Evolutionary conservation across 2,888 invertebrate species (phyloP), one percentile per base, ranked within the genome.

Genomic region (Pegoplata infirma): DNA sequence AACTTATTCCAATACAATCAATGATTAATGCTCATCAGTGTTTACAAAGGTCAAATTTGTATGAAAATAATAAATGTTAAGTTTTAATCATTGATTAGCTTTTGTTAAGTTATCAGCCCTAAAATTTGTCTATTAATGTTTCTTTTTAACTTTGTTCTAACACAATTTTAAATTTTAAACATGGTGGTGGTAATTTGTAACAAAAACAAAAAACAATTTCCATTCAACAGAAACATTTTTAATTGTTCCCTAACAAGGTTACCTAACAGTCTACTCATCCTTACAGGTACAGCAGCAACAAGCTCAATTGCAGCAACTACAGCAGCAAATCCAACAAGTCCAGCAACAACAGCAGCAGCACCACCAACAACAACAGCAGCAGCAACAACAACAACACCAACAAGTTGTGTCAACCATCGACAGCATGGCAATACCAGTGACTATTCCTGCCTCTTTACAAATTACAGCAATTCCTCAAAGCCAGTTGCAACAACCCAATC

Each of bases 311-410:
- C 83, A 83, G 76, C 81, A 81, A 40, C 76, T 79, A 21, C 83
- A 82, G 40, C 69, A 80, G 40, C 81, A 82, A 68, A 73, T 79
- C 55, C 80, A 80, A 66, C 76, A 84, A 82, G 47, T 82, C 77
- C 81, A 82, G 63, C 69, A 83, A 58, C 71, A 82, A 76, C 83
- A 81, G 46, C 81, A 88, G 76, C 88, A 88, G 23, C 87, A 89
- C 49, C 77, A 78, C 23, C 82, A 80, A 61, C 84, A 51, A 73
- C 84, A 6, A 58, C 85, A 89, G 49, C 77, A 78, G 28, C 82
- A 80, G 58, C 84, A 51, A 73, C 84, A 6, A 58, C 85, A 81
- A 66, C 87, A 81, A 79, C 85, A 77, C 81, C 85, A 86, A 78
- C 75, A 79, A 61, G 56, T 67, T 72, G 56, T 76, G 66, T 71